Conservation (phyloP, 2,113 vertebrate genomes). For the Erythrolamprus reginae region DNA sequence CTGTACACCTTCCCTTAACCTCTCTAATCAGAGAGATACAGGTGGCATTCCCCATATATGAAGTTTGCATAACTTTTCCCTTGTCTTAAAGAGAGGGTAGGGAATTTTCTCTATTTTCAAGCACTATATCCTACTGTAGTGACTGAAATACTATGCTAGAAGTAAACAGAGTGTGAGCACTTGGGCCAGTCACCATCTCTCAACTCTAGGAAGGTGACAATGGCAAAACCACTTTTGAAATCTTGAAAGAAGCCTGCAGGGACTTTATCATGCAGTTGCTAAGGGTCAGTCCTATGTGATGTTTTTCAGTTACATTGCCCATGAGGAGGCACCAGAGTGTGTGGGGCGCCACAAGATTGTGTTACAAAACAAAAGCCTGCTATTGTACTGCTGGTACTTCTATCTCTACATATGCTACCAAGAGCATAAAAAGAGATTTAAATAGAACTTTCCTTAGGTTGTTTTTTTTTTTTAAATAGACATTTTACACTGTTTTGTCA, state of each 20-base stretch:
- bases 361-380: not conserved
- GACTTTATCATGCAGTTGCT: not conserved
- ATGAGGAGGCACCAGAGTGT: not conserved
- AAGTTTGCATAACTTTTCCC: not conserved
- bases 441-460: not conserved
- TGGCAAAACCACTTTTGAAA: not conserved
- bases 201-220: not conserved
- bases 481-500: not conserved
- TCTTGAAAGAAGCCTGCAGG: not conserved
- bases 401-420: not conserved
- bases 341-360: not conserved
- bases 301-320: not conserved
- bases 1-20: not conserved
- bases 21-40: not conserved
- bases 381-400: not conserved
- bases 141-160: not conserved
- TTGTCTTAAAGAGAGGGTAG: not conserved
- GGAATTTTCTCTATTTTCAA: not conserved
- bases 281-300: not conserved
- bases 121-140: not conserved
- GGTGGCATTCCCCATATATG: not conserved
- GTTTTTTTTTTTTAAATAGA: not conserved
- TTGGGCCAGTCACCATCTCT: not conserved
- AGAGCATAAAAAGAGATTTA: not conserved
- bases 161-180: not conserved